Evolutionary conservation across 2,888 invertebrate genomes (phyloP).

Genomic region (Drosophila formosana): DNA sequence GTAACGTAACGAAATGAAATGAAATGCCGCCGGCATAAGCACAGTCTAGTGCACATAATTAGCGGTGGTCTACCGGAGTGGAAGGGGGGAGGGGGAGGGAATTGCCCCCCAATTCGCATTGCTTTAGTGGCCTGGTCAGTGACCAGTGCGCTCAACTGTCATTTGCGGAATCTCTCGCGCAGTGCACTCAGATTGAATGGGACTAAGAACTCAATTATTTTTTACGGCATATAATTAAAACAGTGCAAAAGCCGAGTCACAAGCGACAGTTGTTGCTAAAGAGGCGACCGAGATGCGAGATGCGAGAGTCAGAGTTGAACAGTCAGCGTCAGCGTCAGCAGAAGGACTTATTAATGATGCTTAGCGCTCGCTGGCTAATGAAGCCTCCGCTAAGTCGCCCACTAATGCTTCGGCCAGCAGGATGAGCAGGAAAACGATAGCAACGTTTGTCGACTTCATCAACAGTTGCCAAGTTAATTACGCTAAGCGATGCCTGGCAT

Average conservation of each 20-base stretch:
- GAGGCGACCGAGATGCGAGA: background rate
- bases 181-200: constrained; percentile 63
- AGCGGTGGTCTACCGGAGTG: constrained; percentile 27
- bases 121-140: constrained; percentile 53
- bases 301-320: constrained; percentile 32
- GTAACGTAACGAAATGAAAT: constrained; percentile 53
- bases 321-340: constrained; percentile 51
- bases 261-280: background rate
- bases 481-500: constrained; percentile 62
- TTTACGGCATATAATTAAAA: constrained; percentile 72
- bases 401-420: constrained; percentile 25
- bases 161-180: constrained; percentile 31
- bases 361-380: constrained; percentile 59
- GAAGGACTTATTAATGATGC: constrained; percentile 73
- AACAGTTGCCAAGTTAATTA: constrained; percentile 76
- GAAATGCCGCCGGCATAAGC: constrained; percentile 53
- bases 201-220: constrained; percentile 75
- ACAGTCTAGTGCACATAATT: constrained; percentile 78
- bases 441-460: constrained; percentile 58
- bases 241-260: constrained; percentile 22
- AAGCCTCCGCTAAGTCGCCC: constrained; percentile 49
- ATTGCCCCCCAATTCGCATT: constrained; percentile 22
- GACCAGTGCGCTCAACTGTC: constrained; percentile 57
- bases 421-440: constrained; percentile 6
- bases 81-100: constrained; percentile 17